A percentile compares a stretch with the other conserved stretches of the same genome.
These are phyloP conservation scores for Cliona cf. orientalis DNA, from an alignment of 37 sponge, comb jelly and placozoan genomes.

Conservation along the genomic window DNA sequence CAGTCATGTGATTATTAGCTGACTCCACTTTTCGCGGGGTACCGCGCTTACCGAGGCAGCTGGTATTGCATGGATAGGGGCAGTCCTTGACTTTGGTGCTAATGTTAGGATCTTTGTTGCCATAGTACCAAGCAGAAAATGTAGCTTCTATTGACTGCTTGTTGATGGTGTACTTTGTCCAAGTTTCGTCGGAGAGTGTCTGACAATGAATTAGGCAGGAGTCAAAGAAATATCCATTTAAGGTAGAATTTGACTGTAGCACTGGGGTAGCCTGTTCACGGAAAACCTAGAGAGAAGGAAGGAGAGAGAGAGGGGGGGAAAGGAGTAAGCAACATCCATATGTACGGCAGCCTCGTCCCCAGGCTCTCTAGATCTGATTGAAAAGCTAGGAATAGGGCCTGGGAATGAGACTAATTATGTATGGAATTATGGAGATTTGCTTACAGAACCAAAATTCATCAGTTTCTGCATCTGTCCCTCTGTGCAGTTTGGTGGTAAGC, in stretches of 20 bases:
- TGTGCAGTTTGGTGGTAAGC: constrained; percentile 68
- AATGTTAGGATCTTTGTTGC: not conserved
- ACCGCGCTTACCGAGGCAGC: too few relatives aligned
- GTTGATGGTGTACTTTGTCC: constrained; percentile 50
- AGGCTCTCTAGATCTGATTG: too few relatives aligned
- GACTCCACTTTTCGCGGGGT: too few relatives aligned
- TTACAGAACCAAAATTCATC: constrained; percentile 53
- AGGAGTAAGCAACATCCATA: too few relatives aligned
- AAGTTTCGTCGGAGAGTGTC: constrained; percentile 55
- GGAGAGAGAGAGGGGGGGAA: too few relatives aligned
- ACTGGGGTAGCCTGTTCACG: constrained; percentile 27
- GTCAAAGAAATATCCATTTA: constrained; percentile 71
- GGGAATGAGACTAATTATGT: not conserved
- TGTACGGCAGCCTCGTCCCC: too few relatives aligned
- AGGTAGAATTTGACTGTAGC: constrained; percentile 12
- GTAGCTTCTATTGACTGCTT: constrained; percentile 46
- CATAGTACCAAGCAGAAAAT: constrained; percentile 78
- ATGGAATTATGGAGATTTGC: not conserved
- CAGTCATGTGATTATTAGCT: too few relatives aligned
- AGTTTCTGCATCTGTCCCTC: constrained; percentile 52
- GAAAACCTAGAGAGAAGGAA: constrained; percentile 31
- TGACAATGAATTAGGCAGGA: constrained; percentile 85
- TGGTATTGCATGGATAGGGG: too few relatives aligned
- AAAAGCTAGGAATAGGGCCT: too few relatives aligned
- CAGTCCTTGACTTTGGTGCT: not conserved